These are phyloP conservation scores for Gymnocheta viridis DNA, from an alignment of 2,888 invertebrate species.

Conservation along the genomic window DNA sequence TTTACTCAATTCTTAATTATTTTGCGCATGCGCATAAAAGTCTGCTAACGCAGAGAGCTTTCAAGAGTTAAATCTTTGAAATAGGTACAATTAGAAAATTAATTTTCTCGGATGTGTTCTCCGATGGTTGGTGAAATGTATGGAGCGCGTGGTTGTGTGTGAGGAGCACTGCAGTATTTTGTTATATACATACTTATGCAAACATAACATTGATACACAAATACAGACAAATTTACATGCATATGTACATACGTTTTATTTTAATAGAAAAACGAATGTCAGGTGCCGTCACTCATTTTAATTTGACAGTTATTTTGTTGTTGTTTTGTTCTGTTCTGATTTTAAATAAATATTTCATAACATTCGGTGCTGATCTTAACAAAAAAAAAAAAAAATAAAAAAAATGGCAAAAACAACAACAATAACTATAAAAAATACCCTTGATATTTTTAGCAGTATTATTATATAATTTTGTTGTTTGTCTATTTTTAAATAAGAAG, in stretches of 20 bases:
- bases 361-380: conserved; percentile 24
- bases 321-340: conserved; percentile 34
- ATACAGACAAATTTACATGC: background rate
- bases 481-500: conserved; percentile 15
- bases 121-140: conserved; percentile 2
- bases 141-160: conserved; percentile 9
- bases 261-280: conserved; percentile 51
- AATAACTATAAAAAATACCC: background rate
- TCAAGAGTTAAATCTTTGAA: background rate
- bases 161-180: conserved; percentile 4
- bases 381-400: conserved; percentile 11
- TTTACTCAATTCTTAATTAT: conserved; percentile 68
- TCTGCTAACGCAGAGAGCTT: conserved; percentile 42
- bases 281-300: conserved; percentile 67
- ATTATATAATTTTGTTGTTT: conserved; percentile 58
- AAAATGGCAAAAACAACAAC: conserved; percentile 20
- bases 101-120: conserved; percentile 30
- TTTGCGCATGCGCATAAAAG: conserved; percentile 76
- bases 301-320: conserved; percentile 56
- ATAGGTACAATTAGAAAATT: conserved; percentile 26
- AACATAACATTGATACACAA: background rate
- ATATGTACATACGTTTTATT: background rate
- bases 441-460: conserved; percentile 56
- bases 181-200: background rate
- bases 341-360: conserved; percentile 65